phyloP scores from a whole-genome alignment of 1,140 invertebrate genomes.

The Dreissena rostriformis region DNA sequence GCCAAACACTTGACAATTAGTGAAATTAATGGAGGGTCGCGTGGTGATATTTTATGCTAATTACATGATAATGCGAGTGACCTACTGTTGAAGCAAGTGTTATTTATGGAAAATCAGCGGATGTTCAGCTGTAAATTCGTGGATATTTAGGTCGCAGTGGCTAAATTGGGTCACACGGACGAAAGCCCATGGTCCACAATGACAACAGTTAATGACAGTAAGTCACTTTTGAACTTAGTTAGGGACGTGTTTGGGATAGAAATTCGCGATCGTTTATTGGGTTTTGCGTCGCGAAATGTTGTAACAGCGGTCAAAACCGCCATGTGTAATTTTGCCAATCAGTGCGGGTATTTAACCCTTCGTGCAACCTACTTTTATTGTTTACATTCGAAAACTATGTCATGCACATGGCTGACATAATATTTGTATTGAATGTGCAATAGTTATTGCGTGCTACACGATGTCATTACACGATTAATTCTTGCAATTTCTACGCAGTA shows the following conservation, averaged over 20 bases:
- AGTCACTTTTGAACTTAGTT: slow-evolving; percentile 2
- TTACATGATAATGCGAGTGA: slow-evolving; percentile 55
- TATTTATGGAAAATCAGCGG: slow-evolving; percentile 60
- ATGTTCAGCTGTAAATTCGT: slow-evolving; percentile 56
- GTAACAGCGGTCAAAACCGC: slow-evolving; percentile 43
- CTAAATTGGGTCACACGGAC: slow-evolving; percentile 57
- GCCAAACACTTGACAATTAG: too few species aligned
- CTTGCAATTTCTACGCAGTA: too few species aligned
- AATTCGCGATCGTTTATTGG: background rate
- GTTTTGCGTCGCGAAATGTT: background rate
- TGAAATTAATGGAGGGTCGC: background rate
- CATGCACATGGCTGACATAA: slow-evolving; percentile 45
- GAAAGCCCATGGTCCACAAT: slow-evolving; percentile 20
- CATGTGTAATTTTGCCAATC: slow-evolving; percentile 45
- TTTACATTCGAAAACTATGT: slow-evolving; percentile 55
- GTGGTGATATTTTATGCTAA: slow-evolving; percentile 46
- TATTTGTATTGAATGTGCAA: background rate
- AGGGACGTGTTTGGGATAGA: background rate
- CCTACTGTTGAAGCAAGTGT: slow-evolving; percentile 40
- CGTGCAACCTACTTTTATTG: slow-evolving; percentile 54
- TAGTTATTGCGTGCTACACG: background rate
- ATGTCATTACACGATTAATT: too few species aligned
- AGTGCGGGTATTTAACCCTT: slow-evolving; percentile 46
- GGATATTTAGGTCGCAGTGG: slow-evolving; percentile 57
- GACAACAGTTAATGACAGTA: slow-evolving; percentile 44